Base-by-base conservation (phyloP, 2,797 vertebrate genomes). In the Nothura maculosa region DNA sequence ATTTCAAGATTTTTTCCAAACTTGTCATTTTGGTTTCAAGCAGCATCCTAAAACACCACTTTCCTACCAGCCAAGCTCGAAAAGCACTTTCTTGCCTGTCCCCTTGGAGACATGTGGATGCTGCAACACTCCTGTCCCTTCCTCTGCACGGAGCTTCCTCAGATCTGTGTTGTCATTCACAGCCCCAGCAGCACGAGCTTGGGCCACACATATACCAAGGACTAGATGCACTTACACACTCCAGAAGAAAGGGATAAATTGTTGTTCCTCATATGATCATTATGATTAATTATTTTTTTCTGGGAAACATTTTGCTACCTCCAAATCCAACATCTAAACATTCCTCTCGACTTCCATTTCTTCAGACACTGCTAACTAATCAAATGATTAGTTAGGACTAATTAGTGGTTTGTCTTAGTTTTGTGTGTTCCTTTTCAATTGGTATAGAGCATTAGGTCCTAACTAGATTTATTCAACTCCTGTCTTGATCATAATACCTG, bases 401-500 rank as follows among this genome's bases (percentile, higher is more conserved):
- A 55, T 7, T 27, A 55, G 12, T 24, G 9, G 47, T 60, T 15
- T 63, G 12, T 18, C 42, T 36, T 11, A 12, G 10, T 14, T 54
- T 83, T 83, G 10, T 2, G 9, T 21, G 50, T 62, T 48, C 34
- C 55, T 1, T 1, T 5, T 2, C 36, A 22, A 5, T 13, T 62
- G 34, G 13, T 58, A 32, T 0, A 57, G 15, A 54, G 17, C 55
- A 27, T 32, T 40, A 83, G 38, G 38, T 8, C 34, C 43, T 22
- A 45, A n/a, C 28, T 19, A 42, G 11, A 18, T 25, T 30, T 10
- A 36, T 3, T 22, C 32, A 12, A 6, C 32, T 32, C 62, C n/a
- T 2, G 0, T 13, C 16, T 28, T 40, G n/a, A 50, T 28, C 25
- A 34, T 17, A 57, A 36, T 4, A 36, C 6, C 12, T 0, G 3